Evolutionary conservation across 2,797 vertebrate genomes (phyloP).

Genomic region (Acanthurus lineatus): DNA sequence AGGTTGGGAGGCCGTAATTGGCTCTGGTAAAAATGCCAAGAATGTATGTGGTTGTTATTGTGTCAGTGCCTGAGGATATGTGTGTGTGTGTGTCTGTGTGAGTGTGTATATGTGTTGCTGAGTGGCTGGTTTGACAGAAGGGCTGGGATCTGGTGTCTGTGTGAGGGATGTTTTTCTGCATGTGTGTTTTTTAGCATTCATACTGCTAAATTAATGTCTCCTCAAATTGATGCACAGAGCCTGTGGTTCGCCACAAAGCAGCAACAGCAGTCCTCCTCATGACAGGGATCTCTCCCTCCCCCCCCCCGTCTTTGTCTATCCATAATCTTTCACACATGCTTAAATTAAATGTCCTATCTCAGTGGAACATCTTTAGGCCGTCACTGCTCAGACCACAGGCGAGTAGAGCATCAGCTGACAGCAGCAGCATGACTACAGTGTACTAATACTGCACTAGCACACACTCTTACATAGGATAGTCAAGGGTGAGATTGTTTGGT

Average conservation of each 20-base stretch:
- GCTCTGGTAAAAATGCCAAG: slow-evolving; percentile 68
- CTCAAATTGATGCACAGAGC: slow-evolving; percentile 20
- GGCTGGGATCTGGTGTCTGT: slow-evolving; percentile 26
- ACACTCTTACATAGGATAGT: background rate
- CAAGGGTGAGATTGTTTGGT: slow-evolving; percentile 1
- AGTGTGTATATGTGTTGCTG: slow-evolving; percentile 35
- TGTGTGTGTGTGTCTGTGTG: slow-evolving; percentile 54
- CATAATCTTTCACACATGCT: slow-evolving; percentile 1
- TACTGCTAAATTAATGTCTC: slow-evolving; percentile 25
- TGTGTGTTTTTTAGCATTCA: slow-evolving; percentile 16
- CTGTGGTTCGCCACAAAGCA: slow-evolving; percentile 31
- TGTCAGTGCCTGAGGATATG: slow-evolving; percentile 58
- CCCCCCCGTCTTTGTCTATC: background rate
- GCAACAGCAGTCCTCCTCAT: slow-evolving; percentile 5
- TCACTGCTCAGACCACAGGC: slow-evolving; percentile 40
- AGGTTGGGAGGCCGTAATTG: slow-evolving; percentile 62
- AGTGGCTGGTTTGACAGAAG: slow-evolving; percentile 29
- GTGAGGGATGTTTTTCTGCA: slow-evolving; percentile 12
- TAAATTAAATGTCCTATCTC: slow-evolving; percentile 14
- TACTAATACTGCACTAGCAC: background rate
- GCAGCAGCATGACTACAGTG: background rate
- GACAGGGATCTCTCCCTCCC: background rate
- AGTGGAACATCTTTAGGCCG: slow-evolving; percentile 34
- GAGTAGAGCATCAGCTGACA: slow-evolving; percentile 28
- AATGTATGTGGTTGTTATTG: slow-evolving; percentile 71